phyloP scores from a whole-genome alignment of 1,140 invertebrate species.

The Panagrolaimus sp. region DNA sequence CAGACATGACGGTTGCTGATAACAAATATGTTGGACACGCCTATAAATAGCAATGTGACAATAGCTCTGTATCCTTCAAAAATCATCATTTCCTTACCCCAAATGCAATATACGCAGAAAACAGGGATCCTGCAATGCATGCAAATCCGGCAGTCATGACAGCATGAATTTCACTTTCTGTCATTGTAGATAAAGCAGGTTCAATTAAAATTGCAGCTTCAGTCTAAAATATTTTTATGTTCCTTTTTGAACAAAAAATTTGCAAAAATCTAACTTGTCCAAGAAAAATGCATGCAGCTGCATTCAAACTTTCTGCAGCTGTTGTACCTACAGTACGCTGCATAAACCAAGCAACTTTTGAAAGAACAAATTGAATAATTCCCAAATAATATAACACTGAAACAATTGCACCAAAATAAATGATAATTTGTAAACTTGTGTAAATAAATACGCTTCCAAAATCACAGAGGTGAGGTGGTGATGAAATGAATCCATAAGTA shows the following conservation, averaged over 20 bases:
- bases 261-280: conserved; percentile 68
- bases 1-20: conserved; percentile 88
- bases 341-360: conserved; percentile 73
- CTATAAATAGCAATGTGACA: conserved; percentile 39
- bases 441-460: conserved; percentile 61
- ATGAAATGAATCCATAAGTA: conserved; percentile 71
- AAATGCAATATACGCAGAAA: conserved; percentile 68
- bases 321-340: conserved; percentile 74
- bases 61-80: background rate
- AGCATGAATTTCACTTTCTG: conserved; percentile 80
- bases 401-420: conserved; percentile 81
- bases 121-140: conserved; percentile 82
- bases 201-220: conserved; percentile 83
- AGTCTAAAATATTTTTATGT: conserved; percentile 65
- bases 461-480: conserved; percentile 68
- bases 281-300: conserved; percentile 80
- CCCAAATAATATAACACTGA: conserved; percentile 80
- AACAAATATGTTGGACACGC: conserved; percentile 64
- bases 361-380: conserved; percentile 75
- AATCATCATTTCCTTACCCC: conserved; percentile 29
- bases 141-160: conserved; percentile 87
- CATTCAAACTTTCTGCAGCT: conserved; percentile 79
- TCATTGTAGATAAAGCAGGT: conserved; percentile 75
- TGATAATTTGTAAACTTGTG: conserved; percentile 69
- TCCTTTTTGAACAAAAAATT: conserved; percentile 33